phyloP scores from a whole-genome alignment of 2,888 invertebrate genomes.

The Drosophila yooni region DNA sequence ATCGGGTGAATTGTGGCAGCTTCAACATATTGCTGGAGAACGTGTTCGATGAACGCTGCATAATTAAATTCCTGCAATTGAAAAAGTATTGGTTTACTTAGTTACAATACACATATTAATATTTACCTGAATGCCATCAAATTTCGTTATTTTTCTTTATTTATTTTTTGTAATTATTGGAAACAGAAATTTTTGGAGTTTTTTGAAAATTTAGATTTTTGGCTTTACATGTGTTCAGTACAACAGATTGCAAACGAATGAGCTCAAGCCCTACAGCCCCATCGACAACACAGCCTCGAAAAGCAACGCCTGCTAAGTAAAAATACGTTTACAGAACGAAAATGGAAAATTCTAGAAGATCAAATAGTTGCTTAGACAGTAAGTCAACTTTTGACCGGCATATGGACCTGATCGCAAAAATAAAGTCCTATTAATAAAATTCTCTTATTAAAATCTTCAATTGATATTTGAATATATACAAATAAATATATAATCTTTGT shows the following conservation, averaged over 20 bases:
- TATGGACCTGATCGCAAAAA: no score
- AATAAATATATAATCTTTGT: neutral
- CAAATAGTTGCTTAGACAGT: neutral
- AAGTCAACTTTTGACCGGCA: no score
- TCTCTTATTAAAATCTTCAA: no score
- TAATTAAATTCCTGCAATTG: slow-evolving; percentile 1
- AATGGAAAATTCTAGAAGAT: neutral
- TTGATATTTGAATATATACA: no score
- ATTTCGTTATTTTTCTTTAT: neutral
- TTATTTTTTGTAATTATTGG: neutral
- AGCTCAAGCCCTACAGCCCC: neutral
- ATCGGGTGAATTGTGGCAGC: neutral
- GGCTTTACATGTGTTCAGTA: slow-evolving; percentile 30
- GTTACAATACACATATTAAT: no score
- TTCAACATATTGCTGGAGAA: slow-evolving; percentile 22
- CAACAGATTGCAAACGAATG: slow-evolving; percentile 41
- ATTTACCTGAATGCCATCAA: slow-evolving; percentile 14
- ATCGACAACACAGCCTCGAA: accelerated
- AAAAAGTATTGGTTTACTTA: neutral
- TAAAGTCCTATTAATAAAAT: no score
- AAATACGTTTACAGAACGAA: neutral
- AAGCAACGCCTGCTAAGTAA: slow-evolving; percentile 21
- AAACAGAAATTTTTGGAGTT: slow-evolving; percentile 30
- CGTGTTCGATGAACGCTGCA: slow-evolving; percentile 41
- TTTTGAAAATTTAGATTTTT: slow-evolving; percentile 14